Evolutionary conservation across 2,113 vertebrate species (phyloP), one percentile per base, ranked within the genome.

Genomic region (Mola mola): DNA sequence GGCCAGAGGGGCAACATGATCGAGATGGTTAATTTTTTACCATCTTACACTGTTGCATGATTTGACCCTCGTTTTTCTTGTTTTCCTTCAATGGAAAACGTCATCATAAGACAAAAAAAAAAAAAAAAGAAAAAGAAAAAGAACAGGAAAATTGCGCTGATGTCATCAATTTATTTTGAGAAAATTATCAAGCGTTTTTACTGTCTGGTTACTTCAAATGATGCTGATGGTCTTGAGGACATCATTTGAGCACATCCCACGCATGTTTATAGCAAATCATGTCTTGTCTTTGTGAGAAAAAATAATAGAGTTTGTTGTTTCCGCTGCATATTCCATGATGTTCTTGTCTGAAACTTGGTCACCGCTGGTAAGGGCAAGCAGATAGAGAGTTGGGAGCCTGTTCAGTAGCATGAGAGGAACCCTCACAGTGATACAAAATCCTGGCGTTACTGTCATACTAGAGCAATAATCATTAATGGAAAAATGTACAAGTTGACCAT

Each of bases 11-110:
- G 65, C 48, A 43, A 65, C 84, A 82, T 64, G 65, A 82, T 82
- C 43, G 37, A 80, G 73, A 84, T 56, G 70, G 60, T 73, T 87
- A 81, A n/a, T 87, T 87, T 79, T 85, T 74, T 62, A 22, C 59
- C 19, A 60, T 57, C 38, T 67, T 43, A 68, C 68, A 44, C 24
- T 57, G 75, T 57, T 65, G 22, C 31, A 24, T 16, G n/a, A 28
- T 13, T 15, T 20, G 16, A 29, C 15, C 48, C 41, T 37, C 15
- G 21, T 55, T 53, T 33, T 41, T 28, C 10, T 56, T 37, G 8
- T 47, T 48, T 40, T 48, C 12, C 50, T 28, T 48, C 33, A 42
- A 63, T 70, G 73, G 69, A 74, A 59, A 53, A 60, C 25, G 59
- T 55, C 19, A 41, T 64, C 26, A 71, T 43, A 46, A 68, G 62